A percentile compares a stretch with the other conserved stretches of the same genome.
Evolutionary conservation across 2,797 vertebrate species (phyloP).

Genomic region (Prionace glauca): DNA sequence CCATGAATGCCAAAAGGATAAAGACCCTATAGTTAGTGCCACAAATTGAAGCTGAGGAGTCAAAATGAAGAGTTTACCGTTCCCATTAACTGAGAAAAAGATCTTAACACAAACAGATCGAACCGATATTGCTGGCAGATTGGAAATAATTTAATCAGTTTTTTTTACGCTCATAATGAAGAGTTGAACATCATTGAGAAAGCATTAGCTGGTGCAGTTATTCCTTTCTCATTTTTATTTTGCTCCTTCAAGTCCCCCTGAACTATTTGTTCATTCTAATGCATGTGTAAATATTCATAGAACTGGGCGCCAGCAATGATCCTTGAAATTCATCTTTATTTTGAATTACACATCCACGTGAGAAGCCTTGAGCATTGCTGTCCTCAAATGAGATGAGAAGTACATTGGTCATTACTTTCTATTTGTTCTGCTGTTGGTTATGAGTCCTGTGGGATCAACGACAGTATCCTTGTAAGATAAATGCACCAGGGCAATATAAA

Average conservation of each 20-base stretch:
- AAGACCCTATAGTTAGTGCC: neutral
- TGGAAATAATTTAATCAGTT: neutral
- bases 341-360: neutral
- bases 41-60: neutral
- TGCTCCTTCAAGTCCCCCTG: neutral
- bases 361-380: neutral
- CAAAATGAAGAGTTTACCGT: neutral
- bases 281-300: conserved; percentile 5
- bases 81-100: neutral
- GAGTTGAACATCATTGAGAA: conserved; percentile 15
- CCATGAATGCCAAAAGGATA: neutral
- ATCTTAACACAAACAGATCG: neutral
- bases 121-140: conserved; percentile 10
- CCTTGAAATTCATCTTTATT: conserved; percentile 13
- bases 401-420: neutral
- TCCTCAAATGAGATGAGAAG: neutral
- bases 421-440: conserved; percentile 4
- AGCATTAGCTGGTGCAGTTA: neutral
- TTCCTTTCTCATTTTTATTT: conserved; percentile 9
- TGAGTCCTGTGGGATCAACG: neutral
- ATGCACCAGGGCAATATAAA: conserved; percentile 5
- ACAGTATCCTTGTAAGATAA: conserved; percentile 14
- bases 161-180: neutral
- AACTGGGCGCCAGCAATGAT: neutral
- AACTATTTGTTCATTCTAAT: conserved; percentile 28